Conservation (phyloP, 1,140 invertebrate genomes). For the Brachionus sp. region DNA sequence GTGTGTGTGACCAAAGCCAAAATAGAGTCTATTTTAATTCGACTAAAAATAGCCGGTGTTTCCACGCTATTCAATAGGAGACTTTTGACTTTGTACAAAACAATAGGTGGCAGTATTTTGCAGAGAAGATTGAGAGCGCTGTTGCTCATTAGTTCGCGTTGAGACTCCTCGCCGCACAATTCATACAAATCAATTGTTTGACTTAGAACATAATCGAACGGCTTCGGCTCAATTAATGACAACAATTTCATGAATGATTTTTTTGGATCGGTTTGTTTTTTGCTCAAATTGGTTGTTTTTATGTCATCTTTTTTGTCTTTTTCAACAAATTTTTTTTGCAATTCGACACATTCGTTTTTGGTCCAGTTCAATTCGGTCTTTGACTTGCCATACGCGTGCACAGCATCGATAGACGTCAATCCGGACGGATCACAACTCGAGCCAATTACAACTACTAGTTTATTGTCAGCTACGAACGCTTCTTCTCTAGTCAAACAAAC, state of each 20-base stretch:
- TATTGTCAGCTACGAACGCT: constrained; percentile 85
- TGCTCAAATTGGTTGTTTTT: neutral
- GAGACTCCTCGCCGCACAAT: neutral
- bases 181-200: constrained; percentile 38
- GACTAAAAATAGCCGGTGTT: neutral
- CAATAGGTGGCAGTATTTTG: neutral
- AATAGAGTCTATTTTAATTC: neutral
- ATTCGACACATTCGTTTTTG: constrained; percentile 79
- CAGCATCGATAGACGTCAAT: constrained; percentile 83
- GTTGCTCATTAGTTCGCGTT: neutral
- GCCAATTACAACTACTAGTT: constrained; percentile 77
- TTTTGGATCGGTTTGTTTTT: neutral
- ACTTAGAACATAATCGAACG: neutral
- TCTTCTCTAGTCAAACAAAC: constrained; percentile 89
- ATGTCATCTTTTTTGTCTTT: constrained; percentile 13
- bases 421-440: constrained; percentile 78
- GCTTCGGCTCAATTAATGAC: constrained; percentile 16
- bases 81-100: constrained; percentile 3
- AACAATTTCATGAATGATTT: neutral
- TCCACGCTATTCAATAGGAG: neutral
- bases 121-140: neutral
- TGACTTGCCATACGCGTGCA: constrained; percentile 87
- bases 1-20: neutral
- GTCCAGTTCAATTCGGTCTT: constrained; percentile 96
- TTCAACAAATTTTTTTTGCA: constrained; percentile 61